Conservation (phyloP, 53 echinoderm and acorn worm genomes). For the Holothuria scabra region DNA sequence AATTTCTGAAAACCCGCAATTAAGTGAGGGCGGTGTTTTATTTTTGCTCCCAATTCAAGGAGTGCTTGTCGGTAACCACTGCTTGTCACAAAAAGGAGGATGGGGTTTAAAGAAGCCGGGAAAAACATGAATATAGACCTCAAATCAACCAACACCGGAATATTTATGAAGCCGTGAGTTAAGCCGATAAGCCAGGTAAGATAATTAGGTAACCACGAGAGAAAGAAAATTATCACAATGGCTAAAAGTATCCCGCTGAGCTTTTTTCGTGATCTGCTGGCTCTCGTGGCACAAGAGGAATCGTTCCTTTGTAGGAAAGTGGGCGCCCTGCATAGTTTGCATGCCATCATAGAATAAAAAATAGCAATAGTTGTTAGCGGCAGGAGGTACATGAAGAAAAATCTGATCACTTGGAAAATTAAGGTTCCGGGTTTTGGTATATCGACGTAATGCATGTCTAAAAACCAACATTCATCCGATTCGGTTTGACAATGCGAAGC, state of each 20-base stretch:
- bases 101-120: not conserved
- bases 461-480: too few relatives aligned
- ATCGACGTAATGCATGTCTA: too few relatives aligned
- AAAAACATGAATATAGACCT: not conserved
- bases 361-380: not conserved
- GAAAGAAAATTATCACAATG: not conserved
- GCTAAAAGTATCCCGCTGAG: slow-evolving; percentile 15
- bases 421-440: too few relatives aligned
- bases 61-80: slow-evolving; percentile 7
- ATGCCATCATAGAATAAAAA: slow-evolving; percentile 14
- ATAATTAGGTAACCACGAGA: slow-evolving; percentile 24
- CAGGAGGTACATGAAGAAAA: not conserved
- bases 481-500: too few relatives aligned
- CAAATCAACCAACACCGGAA: too few relatives aligned
- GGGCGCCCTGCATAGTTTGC: not conserved
- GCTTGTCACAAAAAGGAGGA: not conserved
- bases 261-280: not conserved
- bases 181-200: not conserved
- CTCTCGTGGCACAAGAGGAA: not conserved
- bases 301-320: not conserved
- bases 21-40: too few relatives aligned
- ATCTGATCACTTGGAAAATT: not conserved
- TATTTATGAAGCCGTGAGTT: too few relatives aligned
- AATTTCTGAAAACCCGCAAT: too few relatives aligned
- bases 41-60: too few relatives aligned